These are phyloP conservation scores for Malurus splendens DNA, from an alignment of 2,797 vertebrate species.

Conservation along the genomic window DNA sequence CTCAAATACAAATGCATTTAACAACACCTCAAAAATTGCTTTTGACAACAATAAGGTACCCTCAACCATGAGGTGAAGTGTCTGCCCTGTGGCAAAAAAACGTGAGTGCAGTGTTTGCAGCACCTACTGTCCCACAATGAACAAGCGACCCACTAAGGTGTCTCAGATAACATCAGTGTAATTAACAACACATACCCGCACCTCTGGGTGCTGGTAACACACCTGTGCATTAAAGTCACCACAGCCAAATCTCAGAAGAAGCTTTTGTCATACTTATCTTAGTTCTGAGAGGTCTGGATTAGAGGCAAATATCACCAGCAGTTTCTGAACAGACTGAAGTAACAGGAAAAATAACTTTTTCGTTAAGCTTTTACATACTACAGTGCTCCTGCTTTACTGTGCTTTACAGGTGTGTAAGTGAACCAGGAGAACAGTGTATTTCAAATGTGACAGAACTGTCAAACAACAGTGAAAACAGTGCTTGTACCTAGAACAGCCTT, in stretches of 20 bases:
- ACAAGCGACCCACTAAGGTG: neutral
- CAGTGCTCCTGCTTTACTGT: neutral
- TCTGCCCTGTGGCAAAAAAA: neutral
- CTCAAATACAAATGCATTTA: neutral
- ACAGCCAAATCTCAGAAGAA: neutral
- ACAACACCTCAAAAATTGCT: neutral
- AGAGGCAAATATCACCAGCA: neutral
- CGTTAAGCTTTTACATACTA: neutral
- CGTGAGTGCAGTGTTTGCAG: neutral
- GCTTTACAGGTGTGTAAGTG: neutral
- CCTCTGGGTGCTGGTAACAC: neutral
- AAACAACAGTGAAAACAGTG: neutral
- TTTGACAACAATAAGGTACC: neutral
- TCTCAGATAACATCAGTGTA: neutral
- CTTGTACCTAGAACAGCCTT: slow-evolving; percentile 72
- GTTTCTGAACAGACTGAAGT: neutral
- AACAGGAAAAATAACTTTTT: neutral
- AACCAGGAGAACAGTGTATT: neutral
- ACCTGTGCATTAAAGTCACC: neutral
- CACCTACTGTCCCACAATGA: neutral
- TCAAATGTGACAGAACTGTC: neutral
- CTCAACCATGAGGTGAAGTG: neutral
- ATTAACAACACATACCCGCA: neutral
- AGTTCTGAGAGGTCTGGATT: neutral
- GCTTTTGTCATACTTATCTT: neutral